Evolutionary conservation across 2,113 vertebrate species (phyloP).

Genomic region (Terrapene triunguis): DNA sequence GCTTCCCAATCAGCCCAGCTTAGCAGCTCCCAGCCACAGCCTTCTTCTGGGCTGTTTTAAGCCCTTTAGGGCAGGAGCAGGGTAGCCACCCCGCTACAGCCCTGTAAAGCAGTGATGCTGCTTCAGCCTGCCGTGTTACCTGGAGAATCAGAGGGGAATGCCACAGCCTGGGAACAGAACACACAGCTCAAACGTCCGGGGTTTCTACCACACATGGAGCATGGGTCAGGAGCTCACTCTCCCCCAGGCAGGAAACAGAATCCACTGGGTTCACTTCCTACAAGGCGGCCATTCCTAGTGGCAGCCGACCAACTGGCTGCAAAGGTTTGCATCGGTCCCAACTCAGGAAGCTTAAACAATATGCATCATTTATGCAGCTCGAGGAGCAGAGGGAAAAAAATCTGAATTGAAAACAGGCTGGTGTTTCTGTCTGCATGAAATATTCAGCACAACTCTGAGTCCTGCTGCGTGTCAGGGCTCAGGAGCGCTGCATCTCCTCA

Average conservation of each 20-base stretch:
- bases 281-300: background rate
- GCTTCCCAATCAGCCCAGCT: too few species aligned
- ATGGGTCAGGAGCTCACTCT: background rate
- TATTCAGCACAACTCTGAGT: conserved; percentile 56
- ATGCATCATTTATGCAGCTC: conserved; percentile 71
- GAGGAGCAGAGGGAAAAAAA: conserved; percentile 27
- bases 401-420: conserved; percentile 37
- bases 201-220: background rate
- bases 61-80: too few species aligned
- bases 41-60: too few species aligned
- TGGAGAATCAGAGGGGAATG: background rate
- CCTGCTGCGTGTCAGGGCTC: conserved; percentile 55
- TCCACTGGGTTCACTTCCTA: background rate
- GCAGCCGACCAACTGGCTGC: background rate
- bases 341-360: conserved; percentile 46
- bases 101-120: background rate
- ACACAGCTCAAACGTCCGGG: background rate
- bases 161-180: background rate
- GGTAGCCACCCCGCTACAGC: background rate
- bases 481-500: background rate
- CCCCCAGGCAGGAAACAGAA: background rate
- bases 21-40: too few species aligned
- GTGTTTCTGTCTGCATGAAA: conserved; percentile 67
- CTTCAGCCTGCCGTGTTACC: background rate
- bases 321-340: background rate